Base-by-base conservation (phyloP, 2,888 invertebrate genomes). In the Eustalomyia histrio region DNA sequence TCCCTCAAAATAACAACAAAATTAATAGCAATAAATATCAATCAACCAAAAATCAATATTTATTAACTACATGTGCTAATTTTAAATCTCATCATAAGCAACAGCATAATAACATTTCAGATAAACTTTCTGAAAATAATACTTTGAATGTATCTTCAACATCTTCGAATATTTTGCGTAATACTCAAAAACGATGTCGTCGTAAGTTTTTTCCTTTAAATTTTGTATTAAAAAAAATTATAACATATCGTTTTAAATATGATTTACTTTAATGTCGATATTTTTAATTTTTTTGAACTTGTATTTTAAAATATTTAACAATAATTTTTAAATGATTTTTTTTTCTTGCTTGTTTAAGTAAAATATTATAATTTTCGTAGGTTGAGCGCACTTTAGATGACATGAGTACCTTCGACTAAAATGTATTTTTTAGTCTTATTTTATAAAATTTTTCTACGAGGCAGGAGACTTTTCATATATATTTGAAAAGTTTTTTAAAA, bases 131-230 rank as follows among this genome's bases (percentile, higher is more conserved):
- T 52, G 60, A 80, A 72, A 55, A 69, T 64, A 69, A 63, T 76
- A 55, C 68, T 65, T 21, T 52, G 60, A 76, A 83, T 61, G 68
- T 35, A 21, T 55, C 73, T 68, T 52, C 83, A 83, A 81, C 74
- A 78, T 69, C 80, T 80, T 76, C 78, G 10, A 63, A 55, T 75
- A 67, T 78, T 75, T 84, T 88, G 73, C 84, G 86, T 61, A 86
- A 87, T 83, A 89, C 87, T 16, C 84, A 85, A 74, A 89, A 88
- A 83, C 78, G 71, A 50, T 88, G 88, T 87, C 88, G 86, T 68
- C 86, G 85, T 84, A 85, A 87, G 85, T 83, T 87, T 68, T 85
- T 86, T 74, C 85, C 86, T 72, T 83, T 87, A 50, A 87, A 87
- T 86, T 87, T 87, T 84, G 84, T 87, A 75, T 84, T 88, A 82